Base-by-base conservation (phyloP, 2,888 invertebrate genomes). In the Priocnemis perturbator region DNA sequence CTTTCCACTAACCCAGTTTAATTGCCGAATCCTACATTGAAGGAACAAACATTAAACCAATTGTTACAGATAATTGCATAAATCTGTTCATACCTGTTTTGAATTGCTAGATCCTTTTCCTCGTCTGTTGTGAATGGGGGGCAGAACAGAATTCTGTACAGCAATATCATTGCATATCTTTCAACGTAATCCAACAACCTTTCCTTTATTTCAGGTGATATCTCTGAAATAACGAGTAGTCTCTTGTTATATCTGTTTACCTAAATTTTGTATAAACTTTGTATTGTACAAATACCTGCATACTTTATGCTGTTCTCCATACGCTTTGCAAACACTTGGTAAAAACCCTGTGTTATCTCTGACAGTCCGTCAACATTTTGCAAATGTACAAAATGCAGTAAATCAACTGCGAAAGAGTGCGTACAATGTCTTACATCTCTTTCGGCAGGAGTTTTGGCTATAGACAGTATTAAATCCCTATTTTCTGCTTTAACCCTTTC, bases 1-100 rank as follows among this genome's bases (percentile, higher is more conserved):
- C 73, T 95, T 94, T 60, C 97, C 95, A 68, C 97, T 97, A 9
- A 99, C 96, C 99, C 99, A 99, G 89, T 97, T 96, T 64, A 99
- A 91, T 86, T 97, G 96, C 58, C 99, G 94, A 83, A 99, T 99
- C 68, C 98, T 91, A 69, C 15, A 52, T 67, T 59, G 45, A 67
- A 52, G 23, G 66, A 44, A 17, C 50, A 44, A 19, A 15, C 37
- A 21, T 56, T 9, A 17, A 26, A 19, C 9, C 14, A 3, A 48
- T 62, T 58, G 23, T 30, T 2, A 55, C 7, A 55, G 19, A 23
- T 37, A 3, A 3, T 37, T 17, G 2, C 30, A 19, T 4, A 7
- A 21, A 52, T 52, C 4, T 30, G 17, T n/a, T 30, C 14, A n/a
- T 74, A 90, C 91, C 90, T 94, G 77, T 95, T 96, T 84, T 99